A percentile compares a stretch with the other conserved stretches of the same genome.
phyloP scores from a whole-genome alignment of 2,113 vertebrate species.

The Thamnophis sirtalis region DNA sequence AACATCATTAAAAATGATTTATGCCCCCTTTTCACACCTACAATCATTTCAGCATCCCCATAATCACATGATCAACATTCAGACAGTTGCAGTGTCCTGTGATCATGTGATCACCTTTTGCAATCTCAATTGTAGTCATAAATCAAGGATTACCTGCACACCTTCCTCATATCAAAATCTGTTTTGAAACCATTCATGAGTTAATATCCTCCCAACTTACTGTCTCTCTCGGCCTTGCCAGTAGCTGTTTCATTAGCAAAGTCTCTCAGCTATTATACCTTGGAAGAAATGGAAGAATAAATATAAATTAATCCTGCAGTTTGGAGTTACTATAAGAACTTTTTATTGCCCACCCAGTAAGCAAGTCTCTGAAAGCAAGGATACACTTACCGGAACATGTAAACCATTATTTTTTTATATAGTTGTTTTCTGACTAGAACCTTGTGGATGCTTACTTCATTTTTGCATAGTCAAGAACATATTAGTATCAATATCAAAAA shows the following conservation, averaged over 20 bases:
- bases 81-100: too few species aligned
- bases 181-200: neutral
- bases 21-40: too few species aligned
- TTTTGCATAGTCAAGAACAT: neutral
- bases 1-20: too few species aligned
- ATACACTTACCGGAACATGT: neutral
- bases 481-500: neutral
- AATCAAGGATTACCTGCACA: neutral
- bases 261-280: neutral
- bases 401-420: neutral
- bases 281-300: neutral
- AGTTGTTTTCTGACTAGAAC: neutral
- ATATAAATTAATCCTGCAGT: neutral
- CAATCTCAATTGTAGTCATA: too few species aligned
- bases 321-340: neutral
- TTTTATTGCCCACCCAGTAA: neutral
- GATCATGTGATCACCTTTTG: too few species aligned
- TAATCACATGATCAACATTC: too few species aligned
- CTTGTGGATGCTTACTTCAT: neutral
- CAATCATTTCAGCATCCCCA: too few species aligned
- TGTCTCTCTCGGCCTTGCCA: neutral
- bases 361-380: neutral
- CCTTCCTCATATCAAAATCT: neutral
- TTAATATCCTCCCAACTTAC: neutral
- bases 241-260: neutral